Base-by-base conservation (phyloP, 1,140 invertebrate species). In the Vanessa tameamea region DNA sequence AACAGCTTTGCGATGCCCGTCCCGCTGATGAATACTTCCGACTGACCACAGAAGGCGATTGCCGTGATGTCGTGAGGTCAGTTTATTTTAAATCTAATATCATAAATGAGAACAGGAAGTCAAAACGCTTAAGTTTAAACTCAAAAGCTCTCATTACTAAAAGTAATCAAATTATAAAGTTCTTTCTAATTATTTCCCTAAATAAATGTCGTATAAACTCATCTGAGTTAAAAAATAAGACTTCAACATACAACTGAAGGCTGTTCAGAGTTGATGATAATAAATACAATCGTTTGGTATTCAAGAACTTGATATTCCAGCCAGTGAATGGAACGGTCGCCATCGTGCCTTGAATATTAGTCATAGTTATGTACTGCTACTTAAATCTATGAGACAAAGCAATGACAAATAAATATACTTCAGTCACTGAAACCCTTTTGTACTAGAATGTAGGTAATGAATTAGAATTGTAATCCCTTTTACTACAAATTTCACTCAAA, bases 11-110 rank as follows among this genome's bases (percentile, higher is more conserved):
- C 87, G 95, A 96, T 75, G 96, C 96, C 81, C 94, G 97, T 82
- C 96, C 97, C 3, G 96, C 96, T 23, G 97, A 98, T 82, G 97
- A 98, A 89, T 98, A 98, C 93, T 98, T 98, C 94, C 95, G 97
- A 70, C 93, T 98, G 80, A 95, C 95, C 70, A 95, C 95, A 26
- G 96, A 97, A 57, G 96, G 96, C 73, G 97, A 98, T 90, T 98
- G 97, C 91, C 95, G 97, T 79, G 97, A 98, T 92, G 97, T 98
- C 73, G 97, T 98, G 84, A 97, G 97, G 97, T 97, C 94, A 47
- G 68, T 69, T 61, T 15, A 7, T 15, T 57, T 53, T 53, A 5
- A 53, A n/a, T 23, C 16, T 3, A 23, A 23, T 23, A 57, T 1
- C 12, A 57, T 12, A 57, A 15, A 43, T 43, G 6, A 43, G 9